Evolutionary conservation across 2,113 vertebrate genomes (phyloP).

Genomic region (Ranitomeya variabilis): DNA sequence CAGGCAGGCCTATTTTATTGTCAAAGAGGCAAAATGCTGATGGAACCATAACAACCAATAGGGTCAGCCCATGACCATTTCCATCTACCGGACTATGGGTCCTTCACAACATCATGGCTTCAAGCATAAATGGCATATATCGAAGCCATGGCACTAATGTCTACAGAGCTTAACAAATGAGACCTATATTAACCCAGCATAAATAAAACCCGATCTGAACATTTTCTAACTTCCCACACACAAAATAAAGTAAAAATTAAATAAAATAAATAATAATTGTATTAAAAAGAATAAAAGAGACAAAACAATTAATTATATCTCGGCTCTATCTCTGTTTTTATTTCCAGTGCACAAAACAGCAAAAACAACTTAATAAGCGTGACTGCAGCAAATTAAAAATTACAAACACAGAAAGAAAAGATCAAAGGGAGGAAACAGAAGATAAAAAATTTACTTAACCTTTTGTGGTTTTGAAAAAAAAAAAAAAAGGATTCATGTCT

Average conservation of each 20-base stretch:
- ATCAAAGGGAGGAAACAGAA: constrained; percentile 28
- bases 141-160: neutral
- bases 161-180: neutral
- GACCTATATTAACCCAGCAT: neutral
- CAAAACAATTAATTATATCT: constrained; percentile 41
- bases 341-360: constrained; percentile 13
- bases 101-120: neutral
- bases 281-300: neutral
- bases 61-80: neutral
- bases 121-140: neutral
- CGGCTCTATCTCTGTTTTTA: neutral
- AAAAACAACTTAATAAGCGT: constrained; percentile 40
- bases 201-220: neutral
- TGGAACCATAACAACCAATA: neutral
- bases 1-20: neutral
- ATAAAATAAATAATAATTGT: neutral
- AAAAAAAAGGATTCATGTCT: constrained; percentile 30
- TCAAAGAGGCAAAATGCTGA: neutral
- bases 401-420: constrained; percentile 16
- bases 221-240: neutral
- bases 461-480: constrained; percentile 29
- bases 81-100: neutral
- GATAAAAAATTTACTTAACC: constrained; percentile 53
- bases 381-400: constrained; percentile 36
- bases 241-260: neutral